Conservation (phyloP, 1,140 invertebrate genomes). For the Drosophila biarmipes region DNA sequence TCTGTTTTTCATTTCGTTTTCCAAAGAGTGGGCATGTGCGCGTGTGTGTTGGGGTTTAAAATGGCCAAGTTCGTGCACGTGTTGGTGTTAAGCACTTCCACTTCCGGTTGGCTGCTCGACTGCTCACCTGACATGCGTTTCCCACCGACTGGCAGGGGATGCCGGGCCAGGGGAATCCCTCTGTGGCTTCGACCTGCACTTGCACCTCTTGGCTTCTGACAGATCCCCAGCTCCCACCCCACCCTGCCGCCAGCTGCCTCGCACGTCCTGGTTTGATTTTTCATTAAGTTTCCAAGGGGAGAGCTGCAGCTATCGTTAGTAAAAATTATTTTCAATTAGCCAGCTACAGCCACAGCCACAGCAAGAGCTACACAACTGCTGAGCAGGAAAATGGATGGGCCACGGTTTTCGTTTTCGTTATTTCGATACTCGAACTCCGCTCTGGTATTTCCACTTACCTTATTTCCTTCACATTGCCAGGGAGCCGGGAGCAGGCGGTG, state of each 20-base stretch:
- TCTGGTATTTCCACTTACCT: constrained; percentile 15
- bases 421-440: neutral
- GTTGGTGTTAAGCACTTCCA: constrained; percentile 72
- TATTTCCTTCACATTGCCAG: constrained; percentile 15
- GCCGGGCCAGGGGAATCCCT: neutral
- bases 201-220: constrained; percentile 70
- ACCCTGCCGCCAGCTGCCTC: neutral
- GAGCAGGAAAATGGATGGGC: constrained; percentile 33
- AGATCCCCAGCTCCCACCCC: constrained; percentile 12
- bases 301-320: constrained; percentile 47
- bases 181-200: constrained; percentile 25
- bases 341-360: constrained; percentile 31
- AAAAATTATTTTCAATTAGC: constrained; percentile 77
- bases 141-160: constrained; percentile 20
- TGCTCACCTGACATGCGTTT: constrained; percentile 65
- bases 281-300: constrained; percentile 68
- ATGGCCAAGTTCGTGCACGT: constrained; percentile 14
- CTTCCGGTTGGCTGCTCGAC: constrained; percentile 64
- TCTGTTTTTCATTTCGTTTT: constrained; percentile 53
- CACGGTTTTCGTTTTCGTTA: constrained; percentile 11
- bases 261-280: constrained; percentile 56
- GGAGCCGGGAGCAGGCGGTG: neutral
- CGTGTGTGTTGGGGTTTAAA: constrained; percentile 2
- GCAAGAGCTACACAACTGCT: constrained; percentile 36
- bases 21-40: neutral